phyloP scores from a whole-genome alignment of 2,113 vertebrate species.

The Tragelaphus strepsiceros region DNA sequence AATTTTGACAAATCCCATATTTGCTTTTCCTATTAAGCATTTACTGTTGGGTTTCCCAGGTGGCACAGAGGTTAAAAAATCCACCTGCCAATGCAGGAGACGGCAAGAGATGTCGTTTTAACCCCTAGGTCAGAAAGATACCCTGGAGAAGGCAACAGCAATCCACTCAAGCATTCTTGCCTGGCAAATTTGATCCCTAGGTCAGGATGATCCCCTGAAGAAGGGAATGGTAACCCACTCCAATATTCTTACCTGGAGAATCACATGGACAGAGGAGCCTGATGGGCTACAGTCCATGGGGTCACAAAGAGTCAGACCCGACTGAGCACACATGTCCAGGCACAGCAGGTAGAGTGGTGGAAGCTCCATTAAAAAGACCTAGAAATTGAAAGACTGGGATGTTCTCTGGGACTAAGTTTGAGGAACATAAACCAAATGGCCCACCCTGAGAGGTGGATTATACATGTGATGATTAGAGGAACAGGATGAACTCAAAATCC shows the following conservation, averaged over 20 bases:
- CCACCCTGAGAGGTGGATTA: neutral
- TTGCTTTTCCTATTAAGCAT: constrained; percentile 8
- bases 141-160: neutral
- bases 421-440: neutral
- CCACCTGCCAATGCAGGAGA: neutral
- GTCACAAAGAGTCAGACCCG: neutral
- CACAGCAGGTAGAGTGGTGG: neutral
- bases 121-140: neutral
- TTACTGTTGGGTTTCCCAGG: neutral
- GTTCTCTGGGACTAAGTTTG: neutral
- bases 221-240: neutral
- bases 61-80: neutral
- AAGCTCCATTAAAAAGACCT: neutral
- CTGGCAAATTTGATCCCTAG: neutral
- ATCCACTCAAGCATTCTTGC: neutral
- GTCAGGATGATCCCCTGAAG: neutral
- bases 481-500: neutral
- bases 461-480: neutral
- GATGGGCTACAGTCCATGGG: neutral
- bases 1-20: neutral
- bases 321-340: neutral
- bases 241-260: neutral
- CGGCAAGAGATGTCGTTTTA: rapidly evolving
- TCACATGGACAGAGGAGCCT: neutral
- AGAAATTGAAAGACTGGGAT: neutral